Percentiles rank a stretch among this genome's conserved stretches.
These are phyloP conservation scores for Amphiduros pacificus DNA, from an alignment of 2,888 invertebrate genomes.

Conservation along the genomic window DNA sequence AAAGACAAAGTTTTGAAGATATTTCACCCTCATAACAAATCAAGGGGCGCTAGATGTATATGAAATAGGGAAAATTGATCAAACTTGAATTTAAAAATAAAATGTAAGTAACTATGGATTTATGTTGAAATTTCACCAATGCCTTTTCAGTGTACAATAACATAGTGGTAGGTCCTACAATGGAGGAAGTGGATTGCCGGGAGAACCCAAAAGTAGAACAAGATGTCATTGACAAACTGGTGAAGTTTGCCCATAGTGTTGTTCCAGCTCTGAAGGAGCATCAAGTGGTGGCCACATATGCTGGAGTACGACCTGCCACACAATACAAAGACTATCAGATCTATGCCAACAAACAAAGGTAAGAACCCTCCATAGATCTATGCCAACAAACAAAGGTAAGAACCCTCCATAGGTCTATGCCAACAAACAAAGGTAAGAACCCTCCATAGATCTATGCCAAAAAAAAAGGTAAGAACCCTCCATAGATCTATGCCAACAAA, in stretches of 20 bases:
- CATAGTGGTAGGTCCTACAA: constrained; percentile 46
- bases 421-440: too few species aligned
- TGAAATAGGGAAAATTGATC: too few species aligned
- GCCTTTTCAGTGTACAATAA: constrained; percentile 42
- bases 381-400: background rate
- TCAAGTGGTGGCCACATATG: constrained; percentile 36
- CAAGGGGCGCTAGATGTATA: too few species aligned
- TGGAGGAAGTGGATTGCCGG: constrained; percentile 37
- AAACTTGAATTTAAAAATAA: too few species aligned
- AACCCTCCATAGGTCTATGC: background rate
- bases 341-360: constrained; percentile 31
- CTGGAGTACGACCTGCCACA: constrained; percentile 47
- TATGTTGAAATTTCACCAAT: too few species aligned
- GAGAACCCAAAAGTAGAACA: constrained; percentile 27
- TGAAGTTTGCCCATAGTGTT: constrained; percentile 6
- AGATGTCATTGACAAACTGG: background rate
- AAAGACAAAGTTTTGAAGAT: too few species aligned
- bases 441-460: too few species aligned
- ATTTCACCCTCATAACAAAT: too few species aligned
- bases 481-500: too few species aligned
- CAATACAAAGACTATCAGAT: constrained; percentile 45
- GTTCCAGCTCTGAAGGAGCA: constrained; percentile 32
- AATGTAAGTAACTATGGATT: too few species aligned
- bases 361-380: background rate
- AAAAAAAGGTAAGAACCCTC: too few species aligned